These are phyloP conservation scores for Nerophis ophidion DNA, from an alignment of 2,113 vertebrate species.

Conservation along the genomic window DNA sequence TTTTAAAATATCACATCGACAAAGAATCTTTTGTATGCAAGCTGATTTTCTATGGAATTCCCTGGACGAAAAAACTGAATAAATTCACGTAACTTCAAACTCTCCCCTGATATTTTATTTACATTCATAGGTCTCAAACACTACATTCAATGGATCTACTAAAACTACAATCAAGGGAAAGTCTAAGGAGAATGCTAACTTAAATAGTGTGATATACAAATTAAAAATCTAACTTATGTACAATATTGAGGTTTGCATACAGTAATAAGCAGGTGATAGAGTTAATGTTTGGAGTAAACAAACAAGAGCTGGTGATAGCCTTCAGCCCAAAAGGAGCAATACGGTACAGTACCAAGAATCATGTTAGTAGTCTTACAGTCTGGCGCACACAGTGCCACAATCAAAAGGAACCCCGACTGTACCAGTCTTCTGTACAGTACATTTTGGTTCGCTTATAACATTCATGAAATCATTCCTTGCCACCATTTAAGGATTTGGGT, in stretches of 20 bases:
- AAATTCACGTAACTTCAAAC: conserved; percentile 14
- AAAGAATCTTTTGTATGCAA: neutral
- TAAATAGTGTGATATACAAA: neutral
- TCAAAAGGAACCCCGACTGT: conserved; percentile 51
- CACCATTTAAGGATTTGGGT: conserved; percentile 35
- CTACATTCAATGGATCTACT: conserved; percentile 66
- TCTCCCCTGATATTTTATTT: conserved; percentile 77
- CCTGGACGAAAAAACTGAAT: neutral
- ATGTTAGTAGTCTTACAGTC: conserved; percentile 1
- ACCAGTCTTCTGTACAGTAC: conserved; percentile 28
- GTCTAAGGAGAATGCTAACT: no score
- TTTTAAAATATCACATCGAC: neutral
- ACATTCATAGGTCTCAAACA: conserved; percentile 69
- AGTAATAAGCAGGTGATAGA: neutral
- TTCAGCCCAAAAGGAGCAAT: conserved; percentile 19
- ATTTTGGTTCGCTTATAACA: conserved; percentile 7
- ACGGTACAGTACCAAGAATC: neutral
- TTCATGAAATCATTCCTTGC: conserved; percentile 10
- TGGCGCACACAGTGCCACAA: conserved; percentile 60
- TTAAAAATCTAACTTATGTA: conserved; percentile 5
- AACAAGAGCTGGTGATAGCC: conserved; percentile 28
- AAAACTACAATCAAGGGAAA: conserved; percentile 60
- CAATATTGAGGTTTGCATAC: conserved; percentile 4
- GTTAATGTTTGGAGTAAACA: neutral
- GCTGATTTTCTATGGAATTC: neutral